Evolutionary conservation across 2,888 invertebrate genomes (phyloP).

Genomic region (Rhaphigaster nebulosa): DNA sequence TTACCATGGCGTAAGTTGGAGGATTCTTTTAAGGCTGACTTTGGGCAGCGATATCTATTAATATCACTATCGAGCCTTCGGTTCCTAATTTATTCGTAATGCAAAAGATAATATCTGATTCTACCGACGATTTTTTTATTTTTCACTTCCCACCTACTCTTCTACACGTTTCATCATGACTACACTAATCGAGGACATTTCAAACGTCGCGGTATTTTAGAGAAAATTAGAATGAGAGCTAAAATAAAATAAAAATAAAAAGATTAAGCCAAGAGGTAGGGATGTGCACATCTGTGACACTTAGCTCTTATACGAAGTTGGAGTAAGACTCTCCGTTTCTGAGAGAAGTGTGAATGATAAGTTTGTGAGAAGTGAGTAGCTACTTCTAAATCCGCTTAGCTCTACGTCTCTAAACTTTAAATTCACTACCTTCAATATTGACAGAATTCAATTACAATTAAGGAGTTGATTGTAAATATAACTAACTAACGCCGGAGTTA

Average conservation of each 20-base stretch:
- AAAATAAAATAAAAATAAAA: neutral
- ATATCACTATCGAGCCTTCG: too few relatives aligned
- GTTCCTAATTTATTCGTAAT: too few relatives aligned
- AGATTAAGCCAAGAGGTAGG: neutral
- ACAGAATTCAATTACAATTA: neutral
- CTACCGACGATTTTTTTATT: too few relatives aligned
- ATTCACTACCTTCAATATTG: constrained; percentile 6
- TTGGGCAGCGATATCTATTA: too few relatives aligned
- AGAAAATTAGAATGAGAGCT: neutral
- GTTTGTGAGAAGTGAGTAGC: neutral
- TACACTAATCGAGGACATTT: too few relatives aligned
- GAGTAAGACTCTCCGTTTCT: neutral
- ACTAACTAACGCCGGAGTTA: neutral
- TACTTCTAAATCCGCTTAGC: constrained; percentile 27
- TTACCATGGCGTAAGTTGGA: too few relatives aligned
- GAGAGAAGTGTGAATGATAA: constrained; percentile 7
- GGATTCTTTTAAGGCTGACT: too few relatives aligned
- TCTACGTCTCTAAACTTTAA: neutral
- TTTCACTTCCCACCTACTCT: too few relatives aligned
- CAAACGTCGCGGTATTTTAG: too few relatives aligned
- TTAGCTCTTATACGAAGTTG: constrained; percentile 11
- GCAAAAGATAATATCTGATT: too few relatives aligned
- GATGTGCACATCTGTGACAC: constrained; percentile 1
- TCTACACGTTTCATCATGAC: too few relatives aligned
- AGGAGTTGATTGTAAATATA: neutral